Evolutionary conservation across 2,113 vertebrate species (phyloP).

Genomic region (Nematolebias whitei): DNA sequence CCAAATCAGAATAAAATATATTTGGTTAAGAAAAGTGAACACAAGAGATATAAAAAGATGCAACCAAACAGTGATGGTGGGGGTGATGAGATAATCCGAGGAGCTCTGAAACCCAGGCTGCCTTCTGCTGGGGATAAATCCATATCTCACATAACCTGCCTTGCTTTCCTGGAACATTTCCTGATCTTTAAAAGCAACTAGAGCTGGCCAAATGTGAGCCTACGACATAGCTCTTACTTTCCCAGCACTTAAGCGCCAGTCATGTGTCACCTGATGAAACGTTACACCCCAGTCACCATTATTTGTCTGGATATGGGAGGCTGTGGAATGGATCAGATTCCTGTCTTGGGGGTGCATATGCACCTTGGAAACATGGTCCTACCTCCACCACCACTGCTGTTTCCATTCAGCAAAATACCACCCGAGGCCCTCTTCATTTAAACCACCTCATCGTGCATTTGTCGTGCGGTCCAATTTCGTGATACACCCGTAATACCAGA

Average conservation of each 20-base stretch:
- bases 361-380: constrained; percentile 68
- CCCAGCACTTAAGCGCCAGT: constrained; percentile 68
- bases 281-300: constrained; percentile 72
- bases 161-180: constrained; percentile 52
- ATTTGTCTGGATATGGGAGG: constrained; percentile 73
- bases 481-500: constrained; percentile 35
- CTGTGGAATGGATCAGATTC: constrained; percentile 78
- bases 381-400: constrained; percentile 49
- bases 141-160: constrained; percentile 64
- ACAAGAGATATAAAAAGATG: constrained; percentile 8
- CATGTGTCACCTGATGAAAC: constrained; percentile 75
- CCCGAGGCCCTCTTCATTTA: constrained; percentile 51
- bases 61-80: not conserved
- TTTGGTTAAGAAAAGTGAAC: constrained; percentile 11
- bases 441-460: constrained; percentile 33
- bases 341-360: constrained; percentile 64
- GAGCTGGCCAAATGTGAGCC: constrained; percentile 52
- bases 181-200: constrained; percentile 55
- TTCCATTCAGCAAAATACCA: constrained; percentile 61
- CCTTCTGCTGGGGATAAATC: constrained; percentile 38
- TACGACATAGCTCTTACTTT: constrained; percentile 71
- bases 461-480: constrained; percentile 40
- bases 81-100: constrained; percentile 12
- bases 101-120: constrained; percentile 21
- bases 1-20: constrained; percentile 25